A percentile compares a stretch with the other conserved stretches of the same genome.
These are phyloP conservation scores for Gymnobelideus leadbeateri DNA, from an alignment of 2,113 vertebrate genomes.

Conservation along the genomic window DNA sequence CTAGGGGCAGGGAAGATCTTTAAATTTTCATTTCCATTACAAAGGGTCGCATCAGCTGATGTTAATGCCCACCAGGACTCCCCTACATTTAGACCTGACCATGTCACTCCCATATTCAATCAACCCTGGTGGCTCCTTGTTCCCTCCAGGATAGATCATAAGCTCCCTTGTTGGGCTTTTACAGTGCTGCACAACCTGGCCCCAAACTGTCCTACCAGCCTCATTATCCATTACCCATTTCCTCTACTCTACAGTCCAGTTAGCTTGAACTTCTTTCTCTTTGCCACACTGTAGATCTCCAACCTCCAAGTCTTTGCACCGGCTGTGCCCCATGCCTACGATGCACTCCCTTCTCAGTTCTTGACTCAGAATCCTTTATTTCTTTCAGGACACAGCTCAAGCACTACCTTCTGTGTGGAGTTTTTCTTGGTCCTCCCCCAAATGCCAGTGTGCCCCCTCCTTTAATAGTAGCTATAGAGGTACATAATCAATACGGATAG, in stretches of 20 bases:
- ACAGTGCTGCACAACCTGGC: background rate
- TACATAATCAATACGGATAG: no score
- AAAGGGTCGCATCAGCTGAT: no score
- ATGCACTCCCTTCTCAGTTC: slow-evolving; percentile 30
- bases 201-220: background rate
- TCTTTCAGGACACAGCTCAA: slow-evolving; percentile 13
- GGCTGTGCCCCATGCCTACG: slow-evolving; percentile 54
- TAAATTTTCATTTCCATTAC: no score
- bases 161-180: background rate
- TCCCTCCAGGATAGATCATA: slow-evolving; percentile 38
- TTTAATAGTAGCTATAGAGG: background rate
- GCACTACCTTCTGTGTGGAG: background rate
- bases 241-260: background rate
- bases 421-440: background rate
- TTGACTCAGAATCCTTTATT: background rate
- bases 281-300: background rate
- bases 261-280: background rate
- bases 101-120: background rate
- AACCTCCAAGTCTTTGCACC: slow-evolving; percentile 22
- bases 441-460: background rate
- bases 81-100: background rate
- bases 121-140: background rate
- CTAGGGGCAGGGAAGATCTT: no score
- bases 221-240: background rate
- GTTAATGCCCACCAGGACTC: background rate